Percentiles rank a stretch among this genome's conserved stretches.
phyloP scores from a whole-genome alignment of 2,797 vertebrate genomes.

The Adrianichthys oophorus region DNA sequence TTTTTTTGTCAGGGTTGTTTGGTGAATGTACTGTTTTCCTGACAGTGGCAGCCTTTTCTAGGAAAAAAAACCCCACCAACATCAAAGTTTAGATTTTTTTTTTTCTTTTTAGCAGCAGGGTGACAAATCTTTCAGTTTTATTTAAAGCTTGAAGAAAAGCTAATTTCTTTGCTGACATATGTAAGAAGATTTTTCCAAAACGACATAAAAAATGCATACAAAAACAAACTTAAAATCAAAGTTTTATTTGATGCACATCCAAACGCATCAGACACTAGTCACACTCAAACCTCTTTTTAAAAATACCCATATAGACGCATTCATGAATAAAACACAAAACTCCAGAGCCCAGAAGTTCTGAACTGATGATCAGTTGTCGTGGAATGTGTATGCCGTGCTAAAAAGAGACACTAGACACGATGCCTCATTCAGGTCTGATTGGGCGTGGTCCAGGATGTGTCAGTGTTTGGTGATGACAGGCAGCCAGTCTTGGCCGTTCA shows the following conservation, averaged over 20 bases:
- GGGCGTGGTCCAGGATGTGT: conserved; percentile 46
- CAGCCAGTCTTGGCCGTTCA: conserved; percentile 19
- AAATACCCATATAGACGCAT: background rate
- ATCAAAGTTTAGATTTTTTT: conserved; percentile 50
- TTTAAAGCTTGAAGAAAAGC: conserved; percentile 43
- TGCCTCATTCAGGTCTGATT: conserved; percentile 44
- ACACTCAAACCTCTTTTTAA: conserved; percentile 2
- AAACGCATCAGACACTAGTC: conserved; percentile 18
- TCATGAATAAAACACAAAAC: conserved; percentile 20
- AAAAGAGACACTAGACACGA: conserved; percentile 29
- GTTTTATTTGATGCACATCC: conserved; percentile 28
- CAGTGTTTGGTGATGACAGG: conserved; percentile 56
- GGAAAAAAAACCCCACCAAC: conserved; percentile 28
- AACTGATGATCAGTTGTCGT: conserved; percentile 34
- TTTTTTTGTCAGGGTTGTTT: conserved; percentile 54
- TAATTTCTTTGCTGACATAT: conserved; percentile 34
- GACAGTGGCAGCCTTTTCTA: conserved; percentile 36
- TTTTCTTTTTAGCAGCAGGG: conserved; percentile 41
- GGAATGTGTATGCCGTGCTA: conserved; percentile 55
- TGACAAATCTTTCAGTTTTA: conserved; percentile 36
- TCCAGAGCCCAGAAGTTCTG: conserved; percentile 12
- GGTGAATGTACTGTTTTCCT: conserved; percentile 48
- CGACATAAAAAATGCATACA: background rate
- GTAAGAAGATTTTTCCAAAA: conserved; percentile 31
- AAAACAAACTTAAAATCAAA: conserved; percentile 22